These are phyloP conservation scores for Gopherus evgoodei DNA, from an alignment of 2,113 vertebrate species.

Conservation along the genomic window DNA sequence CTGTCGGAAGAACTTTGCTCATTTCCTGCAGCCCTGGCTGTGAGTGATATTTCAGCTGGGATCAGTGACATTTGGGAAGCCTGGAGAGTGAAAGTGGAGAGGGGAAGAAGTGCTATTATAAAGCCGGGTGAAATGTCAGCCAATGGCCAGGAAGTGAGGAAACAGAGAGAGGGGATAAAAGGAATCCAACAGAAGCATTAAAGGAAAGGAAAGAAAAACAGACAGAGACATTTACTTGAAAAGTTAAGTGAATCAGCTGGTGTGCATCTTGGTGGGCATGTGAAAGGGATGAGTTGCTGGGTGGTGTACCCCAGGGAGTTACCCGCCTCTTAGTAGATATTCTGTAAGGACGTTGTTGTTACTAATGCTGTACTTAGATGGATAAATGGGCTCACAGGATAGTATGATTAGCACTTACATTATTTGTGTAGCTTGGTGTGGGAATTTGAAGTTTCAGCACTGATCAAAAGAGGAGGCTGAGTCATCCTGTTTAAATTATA, in stretches of 20 bases:
- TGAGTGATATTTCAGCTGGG: background rate
- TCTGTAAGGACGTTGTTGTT: background rate
- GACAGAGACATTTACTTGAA: background rate
- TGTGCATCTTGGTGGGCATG: background rate
- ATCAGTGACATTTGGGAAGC: background rate
- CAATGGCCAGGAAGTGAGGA: background rate
- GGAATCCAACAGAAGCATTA: background rate
- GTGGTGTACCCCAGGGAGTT: background rate
- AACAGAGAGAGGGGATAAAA: background rate
- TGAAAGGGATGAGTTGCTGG: background rate
- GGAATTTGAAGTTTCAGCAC: constrained; percentile 1
- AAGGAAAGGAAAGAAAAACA: background rate
- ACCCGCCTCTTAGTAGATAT: constrained; percentile 30
- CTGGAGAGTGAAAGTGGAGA: background rate
- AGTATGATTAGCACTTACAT: background rate
- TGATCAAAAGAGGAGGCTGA: constrained; percentile 3
- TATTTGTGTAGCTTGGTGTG: background rate
- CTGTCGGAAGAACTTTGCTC: background rate
- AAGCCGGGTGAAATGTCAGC: background rate
- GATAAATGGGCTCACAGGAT: background rate
- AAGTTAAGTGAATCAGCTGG: background rate
- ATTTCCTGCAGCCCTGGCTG: background rate
- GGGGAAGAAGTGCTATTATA: background rate
- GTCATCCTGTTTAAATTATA: constrained; percentile 28
- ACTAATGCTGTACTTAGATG: background rate